A percentile compares a stretch with the other conserved stretches of the same genome.
Evolutionary conservation across 2,113 vertebrate genomes (phyloP).

Genomic region (Mirounga angustirostris): DNA sequence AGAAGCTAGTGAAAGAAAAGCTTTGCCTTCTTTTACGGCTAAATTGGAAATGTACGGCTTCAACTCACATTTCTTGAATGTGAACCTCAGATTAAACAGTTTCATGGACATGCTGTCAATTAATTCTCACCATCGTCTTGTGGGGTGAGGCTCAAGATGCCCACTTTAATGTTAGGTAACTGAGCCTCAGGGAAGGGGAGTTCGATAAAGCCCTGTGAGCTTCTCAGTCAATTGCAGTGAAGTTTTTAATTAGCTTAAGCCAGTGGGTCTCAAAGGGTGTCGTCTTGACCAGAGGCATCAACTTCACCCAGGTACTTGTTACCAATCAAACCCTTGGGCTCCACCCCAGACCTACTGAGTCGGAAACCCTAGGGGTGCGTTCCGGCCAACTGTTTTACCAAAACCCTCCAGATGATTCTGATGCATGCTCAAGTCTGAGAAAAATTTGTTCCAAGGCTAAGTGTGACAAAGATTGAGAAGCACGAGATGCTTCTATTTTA

Average conservation of each 20-base stretch:
- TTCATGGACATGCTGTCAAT: neutral
- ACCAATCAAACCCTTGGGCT: neutral
- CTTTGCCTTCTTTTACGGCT: neutral
- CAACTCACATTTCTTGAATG: neutral
- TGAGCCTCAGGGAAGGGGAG: neutral
- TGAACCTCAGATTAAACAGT: neutral
- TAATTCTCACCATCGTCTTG: neutral
- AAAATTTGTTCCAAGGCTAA: neutral
- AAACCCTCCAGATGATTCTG: neutral
- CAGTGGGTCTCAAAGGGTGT: neutral
- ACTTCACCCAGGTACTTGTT: neutral
- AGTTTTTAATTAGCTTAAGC: neutral
- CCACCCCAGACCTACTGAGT: neutral
- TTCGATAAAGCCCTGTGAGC: neutral
- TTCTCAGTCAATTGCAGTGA: neutral
- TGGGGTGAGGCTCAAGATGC: neutral
- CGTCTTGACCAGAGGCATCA: neutral
- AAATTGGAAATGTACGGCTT: neutral
- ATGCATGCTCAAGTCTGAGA: neutral
- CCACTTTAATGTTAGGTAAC: neutral
- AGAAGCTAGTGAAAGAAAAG: neutral
- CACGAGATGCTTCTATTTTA: slow-evolving; percentile 28
- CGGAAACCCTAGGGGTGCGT: neutral
- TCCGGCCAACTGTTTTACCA: too few species aligned
- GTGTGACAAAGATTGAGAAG: neutral